Evolutionary conservation across 2,113 vertebrate genomes (phyloP).

Genomic region (Chaetodon auriga): DNA sequence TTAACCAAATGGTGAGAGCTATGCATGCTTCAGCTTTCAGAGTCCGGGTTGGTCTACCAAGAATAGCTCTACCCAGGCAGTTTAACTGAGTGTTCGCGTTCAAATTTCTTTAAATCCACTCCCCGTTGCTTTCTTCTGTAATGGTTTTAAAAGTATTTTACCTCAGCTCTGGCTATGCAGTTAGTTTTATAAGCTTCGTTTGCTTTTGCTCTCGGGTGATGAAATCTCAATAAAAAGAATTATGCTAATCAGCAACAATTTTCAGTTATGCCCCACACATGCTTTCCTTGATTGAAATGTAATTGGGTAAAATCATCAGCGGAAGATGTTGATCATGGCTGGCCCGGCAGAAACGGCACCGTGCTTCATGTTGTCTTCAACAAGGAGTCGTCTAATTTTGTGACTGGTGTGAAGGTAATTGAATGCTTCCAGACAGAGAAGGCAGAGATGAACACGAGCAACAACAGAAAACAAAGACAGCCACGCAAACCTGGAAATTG

Average conservation of each 20-base stretch:
- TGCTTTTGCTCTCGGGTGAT: slow-evolving; percentile 31
- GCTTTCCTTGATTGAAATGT: slow-evolving; percentile 66
- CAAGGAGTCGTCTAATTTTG: slow-evolving; percentile 42
- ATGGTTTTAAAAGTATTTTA: slow-evolving; percentile 27
- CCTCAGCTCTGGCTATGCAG: not conserved
- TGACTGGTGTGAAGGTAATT: slow-evolving; percentile 60
- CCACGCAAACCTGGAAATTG: slow-evolving; percentile 7
- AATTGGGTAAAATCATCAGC: slow-evolving; percentile 64
- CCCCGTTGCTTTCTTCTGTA: slow-evolving; percentile 5
- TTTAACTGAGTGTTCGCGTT: slow-evolving; percentile 49
- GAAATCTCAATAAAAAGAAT: slow-evolving; percentile 55
- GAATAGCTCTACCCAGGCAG: slow-evolving; percentile 69
- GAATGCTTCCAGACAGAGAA: slow-evolving; percentile 38
- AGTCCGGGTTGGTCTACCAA: slow-evolving; percentile 35
- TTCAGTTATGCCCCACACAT: slow-evolving; percentile 42
- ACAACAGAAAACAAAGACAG: slow-evolving; percentile 14
- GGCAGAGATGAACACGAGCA: slow-evolving; percentile 12
- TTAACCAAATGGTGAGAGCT: slow-evolving; percentile 57
- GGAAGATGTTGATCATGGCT: slow-evolving; percentile 51
- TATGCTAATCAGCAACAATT: slow-evolving; percentile 58
- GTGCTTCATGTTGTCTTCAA: slow-evolving; percentile 37
- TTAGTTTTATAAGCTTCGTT: slow-evolving; percentile 22
- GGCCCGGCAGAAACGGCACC: slow-evolving; percentile 37
- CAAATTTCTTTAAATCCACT: slow-evolving; percentile 43
- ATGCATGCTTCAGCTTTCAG: slow-evolving; percentile 46